phyloP scores from a whole-genome alignment of 2,888 invertebrate species.

The Idaea dimidiata region DNA sequence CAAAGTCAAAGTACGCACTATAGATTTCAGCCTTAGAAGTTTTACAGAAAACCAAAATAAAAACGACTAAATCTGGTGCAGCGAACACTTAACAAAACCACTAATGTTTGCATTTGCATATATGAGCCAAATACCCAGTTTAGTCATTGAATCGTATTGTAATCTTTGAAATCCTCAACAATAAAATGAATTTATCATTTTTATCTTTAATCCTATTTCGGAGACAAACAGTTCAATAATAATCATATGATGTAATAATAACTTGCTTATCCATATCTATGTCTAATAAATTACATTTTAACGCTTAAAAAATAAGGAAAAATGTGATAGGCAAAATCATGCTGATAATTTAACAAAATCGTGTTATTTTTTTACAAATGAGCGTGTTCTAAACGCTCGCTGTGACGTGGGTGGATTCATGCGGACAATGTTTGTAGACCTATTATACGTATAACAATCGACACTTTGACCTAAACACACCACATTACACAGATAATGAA shows the following conservation, averaged over 20 bases:
- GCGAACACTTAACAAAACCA: neutral
- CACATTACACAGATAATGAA: slow-evolving; percentile 33
- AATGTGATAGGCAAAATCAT: neutral
- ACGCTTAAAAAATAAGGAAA: too few relatives aligned
- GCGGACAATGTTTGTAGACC: slow-evolving; percentile 41
- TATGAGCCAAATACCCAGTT: neutral
- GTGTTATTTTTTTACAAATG: neutral
- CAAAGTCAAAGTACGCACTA: too few relatives aligned
- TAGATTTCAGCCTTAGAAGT: too few relatives aligned
- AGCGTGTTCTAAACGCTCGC: neutral
- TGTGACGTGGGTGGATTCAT: slow-evolving; percentile 36
- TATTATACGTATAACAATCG: slow-evolving; percentile 46
- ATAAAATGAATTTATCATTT: neutral
- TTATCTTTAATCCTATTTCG: neutral
- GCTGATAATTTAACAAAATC: neutral
- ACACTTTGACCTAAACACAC: slow-evolving; percentile 57
- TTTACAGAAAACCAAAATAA: too few relatives aligned
- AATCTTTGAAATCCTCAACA: neutral
- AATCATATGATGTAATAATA: neutral
- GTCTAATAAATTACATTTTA: too few relatives aligned
- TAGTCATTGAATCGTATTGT: neutral
- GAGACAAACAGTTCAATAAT: neutral
- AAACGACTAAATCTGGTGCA: neutral
- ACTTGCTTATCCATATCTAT: neutral
- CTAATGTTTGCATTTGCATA: neutral